A percentile compares a stretch with the other conserved stretches of the same genome.
Evolutionary conservation across 2,113 vertebrate species (phyloP).

Genomic region (Vulpes vulpes): DNA sequence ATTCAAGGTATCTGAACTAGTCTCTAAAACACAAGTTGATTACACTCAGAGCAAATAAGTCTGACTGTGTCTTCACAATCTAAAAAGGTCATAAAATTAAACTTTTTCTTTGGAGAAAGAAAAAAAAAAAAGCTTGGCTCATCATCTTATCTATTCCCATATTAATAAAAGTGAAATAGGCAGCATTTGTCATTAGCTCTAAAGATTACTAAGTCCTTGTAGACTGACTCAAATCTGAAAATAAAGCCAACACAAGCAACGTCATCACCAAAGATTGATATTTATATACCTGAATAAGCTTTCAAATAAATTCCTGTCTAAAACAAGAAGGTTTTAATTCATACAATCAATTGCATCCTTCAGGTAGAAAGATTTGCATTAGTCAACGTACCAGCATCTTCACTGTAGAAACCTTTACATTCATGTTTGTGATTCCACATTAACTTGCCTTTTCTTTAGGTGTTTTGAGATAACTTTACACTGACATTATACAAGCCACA

Average conservation of each 20-base stretch:
- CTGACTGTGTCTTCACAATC: neutral
- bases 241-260: neutral
- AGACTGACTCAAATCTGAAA: slow-evolving; percentile 17
- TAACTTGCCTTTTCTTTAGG: neutral
- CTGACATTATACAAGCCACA: neutral
- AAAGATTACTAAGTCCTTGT: slow-evolving; percentile 2
- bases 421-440: neutral
- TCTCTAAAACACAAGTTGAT: slow-evolving; percentile 20
- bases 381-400: neutral
- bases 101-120: neutral
- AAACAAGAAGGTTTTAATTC: slow-evolving; percentile 7
- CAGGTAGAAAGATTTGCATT: neutral
- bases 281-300: neutral
- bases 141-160: neutral
- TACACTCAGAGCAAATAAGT: slow-evolving; percentile 39
- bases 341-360: neutral
- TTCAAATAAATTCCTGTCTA: slow-evolving; percentile 45
- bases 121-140: neutral
- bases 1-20: slow-evolving; percentile 17
- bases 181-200: neutral
- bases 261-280: neutral
- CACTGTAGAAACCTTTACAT: slow-evolving; percentile 11
- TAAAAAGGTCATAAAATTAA: slow-evolving; percentile 36
- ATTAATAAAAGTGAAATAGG: neutral
- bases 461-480: slow-evolving; percentile 43